A percentile compares a stretch with the other conserved stretches of the same genome.
phyloP scores from a whole-genome alignment of 1,140 invertebrate genomes.

The Ostrea denselamellosa region DNA sequence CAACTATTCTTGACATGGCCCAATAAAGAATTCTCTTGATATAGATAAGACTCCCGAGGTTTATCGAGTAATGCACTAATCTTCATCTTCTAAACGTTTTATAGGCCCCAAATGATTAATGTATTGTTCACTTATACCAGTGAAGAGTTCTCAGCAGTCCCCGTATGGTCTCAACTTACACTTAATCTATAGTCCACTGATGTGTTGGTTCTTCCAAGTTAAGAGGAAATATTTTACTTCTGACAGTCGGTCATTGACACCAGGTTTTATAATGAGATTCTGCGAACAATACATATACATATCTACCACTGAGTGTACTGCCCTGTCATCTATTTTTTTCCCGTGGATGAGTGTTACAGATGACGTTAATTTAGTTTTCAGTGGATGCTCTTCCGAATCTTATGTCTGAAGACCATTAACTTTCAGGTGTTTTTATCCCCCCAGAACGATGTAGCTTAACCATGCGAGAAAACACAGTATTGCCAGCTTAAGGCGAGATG shows the following conservation, averaged over 20 bases:
- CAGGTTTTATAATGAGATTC: not conserved
- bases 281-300: not conserved
- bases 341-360: too few relatives aligned
- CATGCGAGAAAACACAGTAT: not conserved
- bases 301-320: too few relatives aligned
- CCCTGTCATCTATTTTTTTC: too few relatives aligned
- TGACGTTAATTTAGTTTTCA: too few relatives aligned
- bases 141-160: not conserved
- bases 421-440: not conserved
- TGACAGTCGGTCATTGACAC: not conserved
- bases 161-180: not conserved
- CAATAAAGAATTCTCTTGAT: slow-evolving; percentile 27
- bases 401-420: too few relatives aligned
- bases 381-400: too few relatives aligned
- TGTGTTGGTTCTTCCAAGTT: not conserved
- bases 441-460: not conserved
- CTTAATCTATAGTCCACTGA: not conserved
- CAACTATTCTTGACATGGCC: not conserved
- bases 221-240: not conserved
- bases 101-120: not conserved
- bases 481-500: not conserved
- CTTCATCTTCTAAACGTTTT: slow-evolving; percentile 13
- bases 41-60: slow-evolving; percentile 15
- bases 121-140: not conserved
- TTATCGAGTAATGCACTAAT: not conserved